Percentiles rank a stretch among this genome's conserved stretches.
Evolutionary conservation across 1,140 invertebrate species (phyloP).

Genomic region (Matsumurasca onukii): DNA sequence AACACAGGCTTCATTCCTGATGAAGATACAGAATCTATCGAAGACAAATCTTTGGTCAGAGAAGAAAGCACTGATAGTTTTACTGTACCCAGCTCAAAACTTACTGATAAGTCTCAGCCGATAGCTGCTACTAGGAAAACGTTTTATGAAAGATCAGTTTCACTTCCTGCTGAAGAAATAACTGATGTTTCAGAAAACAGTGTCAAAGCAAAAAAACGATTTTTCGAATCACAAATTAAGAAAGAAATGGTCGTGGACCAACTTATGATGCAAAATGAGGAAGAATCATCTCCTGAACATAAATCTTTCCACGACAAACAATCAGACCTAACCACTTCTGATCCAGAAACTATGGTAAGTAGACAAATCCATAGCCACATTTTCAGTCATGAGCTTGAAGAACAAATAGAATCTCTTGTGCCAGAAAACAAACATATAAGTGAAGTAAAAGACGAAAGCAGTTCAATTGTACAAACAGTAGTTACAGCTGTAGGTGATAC

Average conservation of each 20-base stretch:
- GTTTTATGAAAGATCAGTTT: conserved; percentile 52
- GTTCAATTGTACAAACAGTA: conserved; percentile 31
- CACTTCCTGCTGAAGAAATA: conserved; percentile 50
- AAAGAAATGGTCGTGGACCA: conserved; percentile 54
- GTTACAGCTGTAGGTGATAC: conserved; percentile 19
- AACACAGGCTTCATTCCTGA: conserved; percentile 55
- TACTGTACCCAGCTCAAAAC: not conserved
- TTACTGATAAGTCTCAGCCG: not conserved
- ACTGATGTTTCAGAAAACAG: conserved; percentile 45
- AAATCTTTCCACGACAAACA: conserved; percentile 43
- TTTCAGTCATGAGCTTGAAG: conserved; percentile 47
- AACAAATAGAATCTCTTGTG: conserved; percentile 46
- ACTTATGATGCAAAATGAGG: conserved; percentile 50
- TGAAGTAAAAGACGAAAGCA: conserved; percentile 30
- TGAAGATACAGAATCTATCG: conserved; percentile 45
- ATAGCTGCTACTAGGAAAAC: conserved; percentile 42
- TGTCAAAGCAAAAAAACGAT: conserved; percentile 48
- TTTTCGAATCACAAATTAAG: conserved; percentile 53
- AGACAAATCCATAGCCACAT: conserved; percentile 48
- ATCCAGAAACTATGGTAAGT: conserved; percentile 43
- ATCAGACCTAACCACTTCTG: conserved; percentile 39
- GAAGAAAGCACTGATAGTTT: not conserved
- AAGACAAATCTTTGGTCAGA: not conserved
- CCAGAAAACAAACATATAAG: conserved; percentile 41
- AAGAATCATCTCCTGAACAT: conserved; percentile 54